Percentiles rank a stretch among this genome's conserved stretches.
Evolutionary conservation across 1,140 invertebrate species (phyloP).

Genomic region (Brachionus calyciflorus): DNA sequence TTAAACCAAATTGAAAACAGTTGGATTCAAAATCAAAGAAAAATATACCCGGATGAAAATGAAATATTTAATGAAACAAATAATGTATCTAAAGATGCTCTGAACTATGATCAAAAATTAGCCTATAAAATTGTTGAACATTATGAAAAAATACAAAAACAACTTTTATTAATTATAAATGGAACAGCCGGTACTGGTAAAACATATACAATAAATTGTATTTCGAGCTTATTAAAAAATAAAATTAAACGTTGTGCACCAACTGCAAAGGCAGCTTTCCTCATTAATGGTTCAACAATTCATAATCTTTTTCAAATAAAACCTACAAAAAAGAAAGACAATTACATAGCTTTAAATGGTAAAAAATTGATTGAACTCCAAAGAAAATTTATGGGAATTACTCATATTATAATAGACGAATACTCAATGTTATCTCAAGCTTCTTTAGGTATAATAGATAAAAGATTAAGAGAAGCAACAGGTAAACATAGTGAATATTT

Average conservation of each 20-base stretch:
- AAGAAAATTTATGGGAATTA: too few relatives aligned
- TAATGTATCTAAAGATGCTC: neutral
- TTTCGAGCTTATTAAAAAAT: neutral
- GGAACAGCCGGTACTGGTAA: neutral
- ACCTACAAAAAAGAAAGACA: too few relatives aligned
- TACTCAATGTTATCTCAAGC: too few relatives aligned
- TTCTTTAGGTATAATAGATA: too few relatives aligned
- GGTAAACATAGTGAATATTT: too few relatives aligned
- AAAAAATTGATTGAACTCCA: too few relatives aligned
- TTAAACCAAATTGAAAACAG: neutral
- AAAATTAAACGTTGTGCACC: neutral
- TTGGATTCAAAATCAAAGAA: neutral
- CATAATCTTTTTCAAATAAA: too few relatives aligned
- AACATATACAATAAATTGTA: neutral
- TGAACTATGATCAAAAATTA: neutral
- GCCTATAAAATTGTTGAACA: neutral
- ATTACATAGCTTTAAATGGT: too few relatives aligned
- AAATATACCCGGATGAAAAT: neutral
- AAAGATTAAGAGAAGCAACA: too few relatives aligned
- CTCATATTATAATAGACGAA: too few relatives aligned
- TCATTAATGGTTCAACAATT: neutral
- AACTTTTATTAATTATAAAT: neutral
- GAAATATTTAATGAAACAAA: neutral
- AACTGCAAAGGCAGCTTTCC: neutral
- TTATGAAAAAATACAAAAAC: neutral